phyloP scores from a whole-genome alignment of 2,797 vertebrate species.

The Phrynocephalus forsythii region DNA sequence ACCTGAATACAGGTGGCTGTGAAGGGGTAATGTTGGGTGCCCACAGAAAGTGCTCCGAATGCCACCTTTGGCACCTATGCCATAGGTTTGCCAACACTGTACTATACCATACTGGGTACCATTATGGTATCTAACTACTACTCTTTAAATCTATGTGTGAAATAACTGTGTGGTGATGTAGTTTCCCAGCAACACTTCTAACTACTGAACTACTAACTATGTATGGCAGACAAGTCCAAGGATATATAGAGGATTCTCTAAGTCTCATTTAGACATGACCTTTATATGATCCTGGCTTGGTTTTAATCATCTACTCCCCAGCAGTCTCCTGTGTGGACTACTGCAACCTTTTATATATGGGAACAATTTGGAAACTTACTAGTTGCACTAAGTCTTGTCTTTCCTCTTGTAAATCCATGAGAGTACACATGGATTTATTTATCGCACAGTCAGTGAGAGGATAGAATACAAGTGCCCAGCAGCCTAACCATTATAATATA shows the following conservation, averaged over 20 bases:
- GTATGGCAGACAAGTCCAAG: not conserved
- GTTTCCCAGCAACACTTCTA: not conserved
- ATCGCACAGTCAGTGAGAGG: no score
- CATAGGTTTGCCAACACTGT: no score
- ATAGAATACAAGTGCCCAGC: no score
- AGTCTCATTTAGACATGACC: not conserved
- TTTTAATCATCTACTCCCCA: not conserved
- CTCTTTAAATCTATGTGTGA: not conserved
- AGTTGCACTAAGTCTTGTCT: no score
- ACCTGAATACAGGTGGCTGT: no score
- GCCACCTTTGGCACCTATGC: no score
- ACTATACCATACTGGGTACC: not conserved
- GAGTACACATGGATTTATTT: no score
- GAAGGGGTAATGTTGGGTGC: no score
- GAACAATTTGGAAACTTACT: not conserved
- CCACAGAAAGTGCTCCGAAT: no score
- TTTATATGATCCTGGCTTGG: not conserved
- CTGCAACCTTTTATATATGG: not conserved
- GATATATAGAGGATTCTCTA: not conserved
- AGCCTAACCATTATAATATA: no score
- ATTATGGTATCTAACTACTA: not conserved
- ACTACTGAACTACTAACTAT: not conserved
- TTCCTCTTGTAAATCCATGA: no score
- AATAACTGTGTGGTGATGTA: not conserved
- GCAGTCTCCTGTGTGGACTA: not conserved